phyloP scores from a whole-genome alignment of 2,888 invertebrate species.

The Caenorhabditis sp. region DNA sequence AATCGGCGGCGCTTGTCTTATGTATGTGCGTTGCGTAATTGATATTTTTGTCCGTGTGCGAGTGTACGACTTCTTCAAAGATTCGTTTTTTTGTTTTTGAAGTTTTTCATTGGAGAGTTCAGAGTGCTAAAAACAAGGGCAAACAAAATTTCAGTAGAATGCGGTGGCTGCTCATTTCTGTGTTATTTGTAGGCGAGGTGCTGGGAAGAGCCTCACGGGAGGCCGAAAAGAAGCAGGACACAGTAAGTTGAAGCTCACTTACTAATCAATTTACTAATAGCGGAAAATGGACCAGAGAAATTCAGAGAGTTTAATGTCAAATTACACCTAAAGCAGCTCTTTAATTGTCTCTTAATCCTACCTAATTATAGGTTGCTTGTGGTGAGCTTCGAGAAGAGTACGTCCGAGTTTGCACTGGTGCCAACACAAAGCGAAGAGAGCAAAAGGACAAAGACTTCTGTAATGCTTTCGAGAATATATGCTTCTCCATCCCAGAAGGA shows the following conservation, averaged over 20 bases:
- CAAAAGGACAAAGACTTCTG: conserved; percentile 70
- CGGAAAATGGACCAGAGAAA: too few relatives aligned
- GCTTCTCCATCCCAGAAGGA: conserved; percentile 69
- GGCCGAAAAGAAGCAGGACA: conserved; percentile 42
- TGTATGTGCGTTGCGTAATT: conserved; percentile 36
- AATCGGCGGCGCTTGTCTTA: background rate
- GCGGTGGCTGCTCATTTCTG: background rate
- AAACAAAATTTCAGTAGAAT: background rate
- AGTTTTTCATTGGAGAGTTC: background rate
- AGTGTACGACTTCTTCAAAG: background rate
- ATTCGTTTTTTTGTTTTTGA: conserved; percentile 1
- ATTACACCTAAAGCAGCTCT: too few relatives aligned
- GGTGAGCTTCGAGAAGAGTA: conserved; percentile 76
- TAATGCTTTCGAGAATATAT: conserved; percentile 79
- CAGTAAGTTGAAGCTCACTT: conserved; percentile 26
- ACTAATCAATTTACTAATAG: too few relatives aligned
- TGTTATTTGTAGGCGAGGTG: background rate
- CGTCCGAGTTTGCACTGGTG: conserved; percentile 68
- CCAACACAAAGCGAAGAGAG: conserved; percentile 49
- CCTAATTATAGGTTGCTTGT: conserved; percentile 72
- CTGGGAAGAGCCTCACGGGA: conserved; percentile 32
- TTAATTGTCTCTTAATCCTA: background rate
- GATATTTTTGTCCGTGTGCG: conserved; percentile 23
- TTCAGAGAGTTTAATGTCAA: too few relatives aligned
- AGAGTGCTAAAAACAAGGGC: background rate